Evolutionary conservation across 2,888 invertebrate species (phyloP).

Genomic region (Danaus chrysippus): DNA sequence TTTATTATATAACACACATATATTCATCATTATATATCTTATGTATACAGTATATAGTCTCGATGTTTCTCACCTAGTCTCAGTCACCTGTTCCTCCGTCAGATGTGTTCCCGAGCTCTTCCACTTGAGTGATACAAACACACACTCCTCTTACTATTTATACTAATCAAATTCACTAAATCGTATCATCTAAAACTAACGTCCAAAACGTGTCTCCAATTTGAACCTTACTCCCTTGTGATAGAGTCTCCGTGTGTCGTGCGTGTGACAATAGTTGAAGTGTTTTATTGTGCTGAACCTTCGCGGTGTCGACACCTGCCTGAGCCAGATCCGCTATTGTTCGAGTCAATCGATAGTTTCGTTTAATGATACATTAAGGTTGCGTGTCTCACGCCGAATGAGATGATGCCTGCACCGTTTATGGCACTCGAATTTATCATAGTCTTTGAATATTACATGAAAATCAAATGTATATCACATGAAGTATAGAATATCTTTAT

Average conservation of each 20-base stretch:
- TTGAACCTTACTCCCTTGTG: constrained; percentile 11
- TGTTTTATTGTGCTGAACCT: constrained; percentile 3
- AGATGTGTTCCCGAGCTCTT: constrained; percentile 25
- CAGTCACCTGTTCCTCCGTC: neutral
- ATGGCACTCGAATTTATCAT: neutral
- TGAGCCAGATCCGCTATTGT: constrained; percentile 33
- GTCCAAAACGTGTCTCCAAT: constrained; percentile 8
- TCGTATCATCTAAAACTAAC: constrained; percentile 19
- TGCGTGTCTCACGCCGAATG: constrained; percentile 13
- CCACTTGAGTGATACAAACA: constrained; percentile 51
- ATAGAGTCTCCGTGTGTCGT: constrained; percentile 17
- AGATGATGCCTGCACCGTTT: neutral
- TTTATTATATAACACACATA: neutral
- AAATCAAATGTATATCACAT: too few relatives aligned
- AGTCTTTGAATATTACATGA: too few relatives aligned
- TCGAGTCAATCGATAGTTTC: constrained; percentile 32
- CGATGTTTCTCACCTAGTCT: neutral
- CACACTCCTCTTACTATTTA: constrained; percentile 51
- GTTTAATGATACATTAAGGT: constrained; percentile 23
- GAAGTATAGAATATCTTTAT: too few relatives aligned
- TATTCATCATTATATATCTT: too few relatives aligned
- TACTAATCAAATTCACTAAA: constrained; percentile 48
- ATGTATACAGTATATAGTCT: neutral
- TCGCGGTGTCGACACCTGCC: constrained; percentile 30
- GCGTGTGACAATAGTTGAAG: neutral